A percentile compares a stretch with the other conserved stretches of the same genome.
Conservation (phyloP, 2,113 vertebrate genomes). For the Anhinga anhinga region DNA sequence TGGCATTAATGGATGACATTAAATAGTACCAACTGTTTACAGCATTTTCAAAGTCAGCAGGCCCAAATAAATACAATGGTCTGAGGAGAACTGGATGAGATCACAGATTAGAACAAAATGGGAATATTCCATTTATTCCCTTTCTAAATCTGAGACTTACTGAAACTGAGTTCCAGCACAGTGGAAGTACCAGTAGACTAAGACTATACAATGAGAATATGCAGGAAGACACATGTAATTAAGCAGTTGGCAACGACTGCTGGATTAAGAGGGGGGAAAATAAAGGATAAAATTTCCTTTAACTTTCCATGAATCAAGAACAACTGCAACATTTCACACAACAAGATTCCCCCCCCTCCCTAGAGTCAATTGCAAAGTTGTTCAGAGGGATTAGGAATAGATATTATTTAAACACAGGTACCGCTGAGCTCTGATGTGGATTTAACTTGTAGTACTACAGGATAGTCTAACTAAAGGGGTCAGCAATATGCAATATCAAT, state of each 20-base stretch:
- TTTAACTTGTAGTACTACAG: background rate
- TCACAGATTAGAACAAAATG: background rate
- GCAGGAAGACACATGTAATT: background rate
- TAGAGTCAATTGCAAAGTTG: background rate
- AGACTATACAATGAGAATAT: background rate
- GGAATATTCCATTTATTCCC: background rate
- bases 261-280: background rate
- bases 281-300: background rate
- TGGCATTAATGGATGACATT: background rate
- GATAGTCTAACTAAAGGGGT: background rate
- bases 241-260: background rate
- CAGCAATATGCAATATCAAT: too few species aligned
- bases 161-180: background rate
- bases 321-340: background rate
- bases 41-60: background rate
- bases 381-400: background rate
- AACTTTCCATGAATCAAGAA: background rate
- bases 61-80: background rate
- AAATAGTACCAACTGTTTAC: background rate
- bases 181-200: background rate
- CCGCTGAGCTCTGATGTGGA: background rate
- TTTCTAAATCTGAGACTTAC: background rate
- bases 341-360: background rate
- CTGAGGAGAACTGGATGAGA: background rate
- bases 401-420: background rate